A percentile compares a stretch with the other conserved stretches of the same genome.
Conservation (phyloP, 2,797 vertebrate genomes). For the Pampus argenteus region DNA sequence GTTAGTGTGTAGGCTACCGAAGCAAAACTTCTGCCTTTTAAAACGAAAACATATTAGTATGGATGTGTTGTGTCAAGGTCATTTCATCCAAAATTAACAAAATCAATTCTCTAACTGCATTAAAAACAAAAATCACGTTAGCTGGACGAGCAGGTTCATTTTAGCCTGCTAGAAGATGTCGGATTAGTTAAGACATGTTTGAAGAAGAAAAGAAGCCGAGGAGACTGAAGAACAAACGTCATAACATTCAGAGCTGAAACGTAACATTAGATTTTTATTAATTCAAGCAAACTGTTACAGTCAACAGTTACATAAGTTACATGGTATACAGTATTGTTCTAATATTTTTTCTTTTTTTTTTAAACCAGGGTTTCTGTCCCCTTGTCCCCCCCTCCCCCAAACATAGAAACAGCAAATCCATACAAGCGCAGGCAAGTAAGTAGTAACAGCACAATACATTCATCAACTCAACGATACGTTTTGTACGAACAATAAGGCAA, state of each 20-base stretch:
- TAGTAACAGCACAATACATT: constrained; percentile 98
- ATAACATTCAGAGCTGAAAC: constrained; percentile 67
- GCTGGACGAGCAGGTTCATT: too few species aligned
- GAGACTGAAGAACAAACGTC: constrained; percentile 6
- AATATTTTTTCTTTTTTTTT: constrained; percentile 74
- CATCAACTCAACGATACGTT: constrained; percentile 90
- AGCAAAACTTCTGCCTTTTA: too few species aligned
- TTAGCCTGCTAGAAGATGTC: too few species aligned
- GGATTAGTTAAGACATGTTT: too few species aligned
- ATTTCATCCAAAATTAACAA: too few species aligned
- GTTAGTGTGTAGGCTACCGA: too few species aligned
- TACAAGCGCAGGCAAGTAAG: constrained; percentile 98
- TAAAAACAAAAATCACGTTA: too few species aligned
- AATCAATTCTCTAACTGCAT: too few species aligned
- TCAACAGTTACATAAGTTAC: constrained; percentile 99
- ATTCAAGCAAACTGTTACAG: constrained; percentile 96
- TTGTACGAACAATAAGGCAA: constrained; percentile 89
- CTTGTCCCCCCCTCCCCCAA: constrained; percentile 31
- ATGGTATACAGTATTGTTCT: constrained; percentile 89
- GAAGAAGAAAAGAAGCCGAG: too few species aligned
- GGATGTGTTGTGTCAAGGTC: too few species aligned
- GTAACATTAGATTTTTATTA: constrained; percentile 93
- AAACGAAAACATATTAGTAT: too few species aligned
- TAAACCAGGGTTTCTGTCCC: constrained; percentile 60
- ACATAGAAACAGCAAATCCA: constrained; percentile 93